Base-by-base conservation (phyloP, 2,888 invertebrate genomes). In the Prosapia bicincta region DNA sequence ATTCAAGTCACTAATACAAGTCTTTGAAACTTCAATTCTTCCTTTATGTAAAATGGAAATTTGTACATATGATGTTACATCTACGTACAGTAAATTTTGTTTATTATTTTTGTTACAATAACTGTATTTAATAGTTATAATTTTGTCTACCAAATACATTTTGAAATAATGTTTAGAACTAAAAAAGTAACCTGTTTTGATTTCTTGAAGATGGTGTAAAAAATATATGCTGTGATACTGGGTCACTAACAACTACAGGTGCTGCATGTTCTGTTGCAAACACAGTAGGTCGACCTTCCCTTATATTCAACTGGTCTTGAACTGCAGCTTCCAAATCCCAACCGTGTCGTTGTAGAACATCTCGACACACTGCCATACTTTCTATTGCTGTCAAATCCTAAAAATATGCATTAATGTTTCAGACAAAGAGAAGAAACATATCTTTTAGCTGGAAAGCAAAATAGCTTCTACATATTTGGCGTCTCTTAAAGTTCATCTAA, bases 291-390 rank as follows among this genome's bases (percentile, higher is more conserved):
- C 94, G 88, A 10, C 96, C 96, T 86, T 97, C 96, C 77, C 94
- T 90, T 79, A 97, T 93, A 85, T 96, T 96, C 81, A 98, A 88
- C 83, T 96, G 96, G 85, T 96, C 96, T 86, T 97, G 93, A 77
- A 95, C 94, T 66, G 96, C 92, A 81, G 90, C 94, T 89, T 98
- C 97, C 81, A 98, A 86, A 86, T 98, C 96, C 98, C 98, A 98
- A 83, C 94, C 92, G 85, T 97, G 96, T 83, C 94, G 89, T 84
- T 95, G 94, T 74, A 98, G 86, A 66, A 97, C 94, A 84, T 95
- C 94, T 82, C 95, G 90, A 85, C 97, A 98, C 84, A 95, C 90
- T 75, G 94, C 92, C 85, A 97, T 92, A 84, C 97, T 96, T 83
- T 97, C 97, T 81, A 97, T 97, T 70, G 97, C 96, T 65, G 97